phyloP scores from a whole-genome alignment of 2,888 invertebrate genomes.

The Thereva nobilitata region DNA sequence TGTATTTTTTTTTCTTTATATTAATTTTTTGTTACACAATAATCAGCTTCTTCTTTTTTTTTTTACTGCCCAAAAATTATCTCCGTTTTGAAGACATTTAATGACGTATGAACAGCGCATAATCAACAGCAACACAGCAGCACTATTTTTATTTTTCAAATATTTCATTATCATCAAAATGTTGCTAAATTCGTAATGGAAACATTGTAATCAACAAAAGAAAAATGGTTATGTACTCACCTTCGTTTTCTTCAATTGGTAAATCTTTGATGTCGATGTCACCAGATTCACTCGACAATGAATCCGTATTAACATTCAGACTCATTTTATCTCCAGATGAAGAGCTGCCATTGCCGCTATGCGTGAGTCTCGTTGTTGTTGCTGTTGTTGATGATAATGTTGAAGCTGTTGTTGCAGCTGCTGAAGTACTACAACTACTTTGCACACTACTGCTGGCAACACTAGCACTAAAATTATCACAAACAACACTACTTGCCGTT shows the following conservation, averaged over 20 bases:
- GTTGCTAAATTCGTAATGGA: neutral
- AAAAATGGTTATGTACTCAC: slow-evolving; percentile 31
- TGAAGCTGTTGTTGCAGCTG: neutral
- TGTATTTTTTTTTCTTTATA: too few species aligned
- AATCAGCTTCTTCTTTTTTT: too few species aligned
- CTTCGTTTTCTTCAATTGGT: slow-evolving; percentile 36
- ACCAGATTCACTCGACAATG: slow-evolving; percentile 37
- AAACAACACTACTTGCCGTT: slow-evolving; percentile 20
- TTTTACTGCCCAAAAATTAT: too few species aligned
- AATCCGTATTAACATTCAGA: slow-evolving; percentile 36
- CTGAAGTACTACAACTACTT: slow-evolving; percentile 27
- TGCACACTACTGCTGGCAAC: slow-evolving; percentile 24
- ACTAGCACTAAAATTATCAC: slow-evolving; percentile 18
- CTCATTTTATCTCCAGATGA: slow-evolving; percentile 34
- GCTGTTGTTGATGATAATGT: slow-evolving; percentile 17
- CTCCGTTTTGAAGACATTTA: too few species aligned
- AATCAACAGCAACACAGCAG: slow-evolving; percentile 25
- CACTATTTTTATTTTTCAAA: neutral
- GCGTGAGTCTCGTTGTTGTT: too few species aligned
- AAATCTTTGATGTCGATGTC: slow-evolving; percentile 30
- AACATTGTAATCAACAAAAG: slow-evolving; percentile 12
- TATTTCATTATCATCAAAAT: neutral
- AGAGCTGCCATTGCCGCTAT: neutral
- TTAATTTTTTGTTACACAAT: too few species aligned
- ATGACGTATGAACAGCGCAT: neutral